Percentiles rank a stretch among this genome's conserved stretches.
Evolutionary conservation across 1,140 invertebrate species (phyloP).

Genomic region (Cheumatopsyche charites): DNA sequence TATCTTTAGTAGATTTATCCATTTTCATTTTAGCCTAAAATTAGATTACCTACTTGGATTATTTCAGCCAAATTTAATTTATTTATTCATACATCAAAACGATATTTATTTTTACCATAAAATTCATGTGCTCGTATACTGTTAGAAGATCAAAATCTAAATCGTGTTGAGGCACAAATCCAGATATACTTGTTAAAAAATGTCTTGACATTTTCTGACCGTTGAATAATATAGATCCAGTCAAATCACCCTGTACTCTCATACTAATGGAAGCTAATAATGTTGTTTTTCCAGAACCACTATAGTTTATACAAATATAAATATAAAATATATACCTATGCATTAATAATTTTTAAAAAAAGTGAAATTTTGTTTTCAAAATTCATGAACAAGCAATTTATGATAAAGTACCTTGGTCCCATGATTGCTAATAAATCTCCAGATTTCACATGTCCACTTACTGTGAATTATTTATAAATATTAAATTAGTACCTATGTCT

Average conservation of each 20-base stretch:
- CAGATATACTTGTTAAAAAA: constrained; percentile 71
- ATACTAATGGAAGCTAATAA: constrained; percentile 72
- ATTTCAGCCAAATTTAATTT: background rate
- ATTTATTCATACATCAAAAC: background rate
- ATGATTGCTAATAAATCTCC: constrained; percentile 65
- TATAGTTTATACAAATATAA: constrained; percentile 51
- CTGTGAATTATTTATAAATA: constrained; percentile 55
- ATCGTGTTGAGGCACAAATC: constrained; percentile 76
- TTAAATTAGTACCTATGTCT: no score
- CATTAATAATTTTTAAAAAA: no score
- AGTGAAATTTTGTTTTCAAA: no score
- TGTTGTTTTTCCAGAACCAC: constrained; percentile 76
- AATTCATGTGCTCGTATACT: constrained; percentile 74
- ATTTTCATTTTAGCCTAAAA: constrained; percentile 64
- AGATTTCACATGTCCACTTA: constrained; percentile 62
- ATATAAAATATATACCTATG: constrained; percentile 13
- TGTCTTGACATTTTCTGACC: constrained; percentile 65
- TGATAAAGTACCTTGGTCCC: constrained; percentile 58
- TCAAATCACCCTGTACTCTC: constrained; percentile 66
- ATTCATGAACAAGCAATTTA: no score
- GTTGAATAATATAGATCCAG: constrained; percentile 72
- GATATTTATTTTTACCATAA: constrained; percentile 65
- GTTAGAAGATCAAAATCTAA: constrained; percentile 71
- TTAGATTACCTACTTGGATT: background rate
- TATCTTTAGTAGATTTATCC: constrained; percentile 59